phyloP scores from a whole-genome alignment of 2,888 invertebrate genomes.

The Ornithoptera priamus region DNA sequence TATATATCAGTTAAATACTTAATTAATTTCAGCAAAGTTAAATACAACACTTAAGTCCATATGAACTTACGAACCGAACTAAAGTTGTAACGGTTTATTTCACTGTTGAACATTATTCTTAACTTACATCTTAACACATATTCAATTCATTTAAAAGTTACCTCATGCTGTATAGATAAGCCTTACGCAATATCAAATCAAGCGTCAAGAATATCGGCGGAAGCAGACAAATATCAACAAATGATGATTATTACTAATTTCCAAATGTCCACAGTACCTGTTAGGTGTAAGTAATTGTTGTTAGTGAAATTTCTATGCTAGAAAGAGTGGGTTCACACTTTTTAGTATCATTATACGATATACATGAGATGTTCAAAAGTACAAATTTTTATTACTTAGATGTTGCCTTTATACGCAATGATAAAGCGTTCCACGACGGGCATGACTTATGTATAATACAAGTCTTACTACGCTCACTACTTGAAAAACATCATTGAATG shows the following conservation, averaged over 20 bases:
- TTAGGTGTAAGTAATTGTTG: neutral
- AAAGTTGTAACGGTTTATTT: neutral
- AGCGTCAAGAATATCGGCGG: conserved; percentile 9
- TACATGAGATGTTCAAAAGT: neutral
- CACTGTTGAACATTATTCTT: neutral
- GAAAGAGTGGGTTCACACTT: neutral
- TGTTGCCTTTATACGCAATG: conserved; percentile 2
- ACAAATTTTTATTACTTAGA: conserved; percentile 5
- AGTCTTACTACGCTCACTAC: too few relatives aligned
- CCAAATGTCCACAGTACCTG: conserved; percentile 3
- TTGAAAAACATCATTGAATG: too few relatives aligned
- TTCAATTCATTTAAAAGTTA: neutral
- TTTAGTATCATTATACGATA: neutral
- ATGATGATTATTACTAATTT: neutral
- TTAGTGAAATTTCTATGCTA: neutral
- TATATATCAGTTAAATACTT: too few relatives aligned
- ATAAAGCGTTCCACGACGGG: too few relatives aligned
- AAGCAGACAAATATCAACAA: conserved; percentile 9
- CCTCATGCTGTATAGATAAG: conserved; percentile 3
- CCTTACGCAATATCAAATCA: conserved; percentile 8
- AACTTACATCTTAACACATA: neutral
- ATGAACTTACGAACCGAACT: too few relatives aligned
- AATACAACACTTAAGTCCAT: too few relatives aligned
- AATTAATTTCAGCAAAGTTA: too few relatives aligned
- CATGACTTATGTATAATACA: too few relatives aligned